These are phyloP conservation scores for Chrysemys picta DNA, from an alignment of 2,113 vertebrate species.

Conservation along the genomic window DNA sequence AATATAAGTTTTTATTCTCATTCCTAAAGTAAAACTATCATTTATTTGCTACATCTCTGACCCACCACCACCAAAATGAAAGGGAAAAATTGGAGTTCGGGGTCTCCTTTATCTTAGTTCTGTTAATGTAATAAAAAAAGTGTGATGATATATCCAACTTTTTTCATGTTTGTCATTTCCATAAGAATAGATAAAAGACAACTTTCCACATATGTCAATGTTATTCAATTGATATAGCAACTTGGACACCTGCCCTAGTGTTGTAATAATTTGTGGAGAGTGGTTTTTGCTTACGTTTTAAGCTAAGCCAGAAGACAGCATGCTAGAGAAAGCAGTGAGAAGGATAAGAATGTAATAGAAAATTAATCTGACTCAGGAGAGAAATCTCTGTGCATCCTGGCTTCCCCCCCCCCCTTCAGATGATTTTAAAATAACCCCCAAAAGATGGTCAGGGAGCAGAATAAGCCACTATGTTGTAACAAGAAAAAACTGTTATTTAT, in stretches of 20 bases:
- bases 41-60: not conserved
- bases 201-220: slow-evolving; percentile 9
- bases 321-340: fast-evolving
- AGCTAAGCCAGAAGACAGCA: not conserved
- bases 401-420: not conserved
- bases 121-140: not conserved
- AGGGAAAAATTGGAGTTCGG: not conserved
- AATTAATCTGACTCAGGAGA: not conserved
- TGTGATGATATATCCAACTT: not conserved
- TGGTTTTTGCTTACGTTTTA: not conserved
- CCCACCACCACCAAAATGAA: not conserved
- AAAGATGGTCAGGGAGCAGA: slow-evolving; percentile 14
- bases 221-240: slow-evolving; percentile 28
- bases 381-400: not conserved
- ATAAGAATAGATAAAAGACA: not conserved
- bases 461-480: not conserved
- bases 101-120: slow-evolving; percentile 10
- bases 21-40: slow-evolving; percentile 29
- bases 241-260: not conserved
- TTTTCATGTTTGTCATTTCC: not conserved
- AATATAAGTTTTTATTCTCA: not conserved
- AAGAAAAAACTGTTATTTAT: not conserved
- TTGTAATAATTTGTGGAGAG: not conserved
- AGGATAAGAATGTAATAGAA: not conserved
- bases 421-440: not conserved